Percentiles rank a stretch among this genome's conserved stretches.
Conservation (phyloP, 2,113 vertebrate species). For the Eclectus roratus region DNA sequence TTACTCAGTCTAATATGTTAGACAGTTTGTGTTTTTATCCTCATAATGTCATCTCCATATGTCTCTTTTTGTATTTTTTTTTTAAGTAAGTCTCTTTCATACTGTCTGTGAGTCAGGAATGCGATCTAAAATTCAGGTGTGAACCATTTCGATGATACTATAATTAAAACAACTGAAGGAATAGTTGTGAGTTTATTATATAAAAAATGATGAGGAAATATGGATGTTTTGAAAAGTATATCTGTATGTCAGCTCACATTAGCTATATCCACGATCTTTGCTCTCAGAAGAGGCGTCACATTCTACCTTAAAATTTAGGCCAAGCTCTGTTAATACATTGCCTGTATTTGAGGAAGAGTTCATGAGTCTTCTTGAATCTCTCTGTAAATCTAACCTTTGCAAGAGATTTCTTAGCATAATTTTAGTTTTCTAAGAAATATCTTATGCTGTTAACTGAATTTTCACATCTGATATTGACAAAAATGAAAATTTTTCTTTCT, state of each 20-base stretch:
- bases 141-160: not conserved
- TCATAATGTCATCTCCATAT: not conserved
- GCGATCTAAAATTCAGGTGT: not conserved
- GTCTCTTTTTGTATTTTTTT: not conserved
- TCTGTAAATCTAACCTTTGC: not conserved
- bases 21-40: not conserved
- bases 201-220: not conserved
- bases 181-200: not conserved
- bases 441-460: not conserved
- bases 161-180: not conserved
- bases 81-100: not conserved
- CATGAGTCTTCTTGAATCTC: not conserved
- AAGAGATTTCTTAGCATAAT: not conserved
- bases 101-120: not conserved
- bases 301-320: not conserved
- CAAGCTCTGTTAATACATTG: rapidly evolving
- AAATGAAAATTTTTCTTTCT: not conserved
- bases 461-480: not conserved
- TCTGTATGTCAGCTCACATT: not conserved
- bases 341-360: not conserved
- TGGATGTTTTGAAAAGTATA: not conserved
- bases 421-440: not conserved
- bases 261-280: not conserved
- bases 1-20: not conserved
- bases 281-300: not conserved